Base-by-base conservation (phyloP, 1,140 invertebrate species). In the Drosophila punjabiensis region DNA sequence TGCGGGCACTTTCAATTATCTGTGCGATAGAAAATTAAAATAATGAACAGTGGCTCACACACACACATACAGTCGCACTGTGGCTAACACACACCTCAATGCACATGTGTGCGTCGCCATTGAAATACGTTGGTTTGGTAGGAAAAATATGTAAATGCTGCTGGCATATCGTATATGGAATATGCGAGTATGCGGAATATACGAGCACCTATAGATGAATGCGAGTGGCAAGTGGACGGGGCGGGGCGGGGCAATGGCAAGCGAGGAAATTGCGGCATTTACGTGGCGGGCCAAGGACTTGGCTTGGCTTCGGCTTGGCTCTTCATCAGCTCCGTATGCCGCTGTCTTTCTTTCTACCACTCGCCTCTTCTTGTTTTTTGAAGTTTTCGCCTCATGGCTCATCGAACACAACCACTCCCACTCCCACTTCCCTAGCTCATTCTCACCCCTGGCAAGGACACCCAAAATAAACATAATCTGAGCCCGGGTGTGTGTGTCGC, bases 401-500 rank as follows among this genome's bases (percentile, higher is more conserved):
- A 89, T 88, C 84, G 85, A 88, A 77, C 84, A 89, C 70, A 68
- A 66, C 16, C 37, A 16, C 16, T 5, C 18, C 32, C 14, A 11
- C 41, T 16, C 10, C 20, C 35, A 30, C 7, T 16, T 52, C 11
- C 24, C 58, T 41, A 20, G 39, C 65, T 70, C 69, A 75, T 59
- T 66, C 58, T 59, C 74, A 77, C 58, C 30, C 43, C 6, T n/a
- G 43, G 62, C 70, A 65, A 59, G 59, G 67, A 82, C 67, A 84
- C 78, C 78, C 85, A 88, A 88, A 88, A 89, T 88, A 88, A 88
- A 88, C 85, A 88, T 88, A 88, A 88, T 88, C 86, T 89, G 73
- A 81, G 81, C 81, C 68, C 37, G 76, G 81, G 82, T 69, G 77
- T 65, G 50, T 50, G 47, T 16, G 82, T 65, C 76, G 59, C 13